Evolutionary conservation across 2,797 vertebrate species (phyloP), one percentile per base, ranked within the genome.

Genomic region (Malurus splendens): DNA sequence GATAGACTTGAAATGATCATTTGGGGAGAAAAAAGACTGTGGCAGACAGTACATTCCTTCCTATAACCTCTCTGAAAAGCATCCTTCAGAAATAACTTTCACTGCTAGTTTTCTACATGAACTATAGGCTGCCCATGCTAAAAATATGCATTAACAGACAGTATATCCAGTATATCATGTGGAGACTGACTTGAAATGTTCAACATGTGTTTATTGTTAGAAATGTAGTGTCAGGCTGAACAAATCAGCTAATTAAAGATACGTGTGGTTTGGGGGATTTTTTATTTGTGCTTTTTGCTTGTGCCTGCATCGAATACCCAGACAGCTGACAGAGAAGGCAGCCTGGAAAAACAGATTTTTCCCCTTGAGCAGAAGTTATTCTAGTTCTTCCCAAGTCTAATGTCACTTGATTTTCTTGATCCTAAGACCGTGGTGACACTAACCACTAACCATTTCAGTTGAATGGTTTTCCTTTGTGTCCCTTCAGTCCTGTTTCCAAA

Each of bases 1-100:
- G 79, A 86, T 82, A 92, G 66, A 83, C n/a, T 52, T 59, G 59
- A 81, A 91, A 79, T 90, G 52, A 91, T 71, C 27, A 80, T 81
- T 32, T 80, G 1, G 45, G 70, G 36, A 59, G 8, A 18, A 45
- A 38, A 45, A 16, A 11, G 60, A 2, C 44, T 57, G 8, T 73
- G 65, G 45, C 64, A 93, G 42, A 70, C 25, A 74, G 17, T 39
- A 42, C 33, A 18, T 80, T 84, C 30, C 22, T 62, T 86, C 67
- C 75, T 75, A 13, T 73, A 73, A 56, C n/a, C 16, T 42, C 41
- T 38, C 54, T 77, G 72, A 76, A 91, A 86, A 73, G 18, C 19
- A 30, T 48, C 2, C 1, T 48, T 90, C 28, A 84, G 60, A 76
- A 90, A 36, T 86, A 78, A 84, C 51, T 81, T 86, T 62, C 22